Base-by-base conservation (phyloP, 2,797 vertebrate genomes). In the Hafferia zeledoni region DNA sequence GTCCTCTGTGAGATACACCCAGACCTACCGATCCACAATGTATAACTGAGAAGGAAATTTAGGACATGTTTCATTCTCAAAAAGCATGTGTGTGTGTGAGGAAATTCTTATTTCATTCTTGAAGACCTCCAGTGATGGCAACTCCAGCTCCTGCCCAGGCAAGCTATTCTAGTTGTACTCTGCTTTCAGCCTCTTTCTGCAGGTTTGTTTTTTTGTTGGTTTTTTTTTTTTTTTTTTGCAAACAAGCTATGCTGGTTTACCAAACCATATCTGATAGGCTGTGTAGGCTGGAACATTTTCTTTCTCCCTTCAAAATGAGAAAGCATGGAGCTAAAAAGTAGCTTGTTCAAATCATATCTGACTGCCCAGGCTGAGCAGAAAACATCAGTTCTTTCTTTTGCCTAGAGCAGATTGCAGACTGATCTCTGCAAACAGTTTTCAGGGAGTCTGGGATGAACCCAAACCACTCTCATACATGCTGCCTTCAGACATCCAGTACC, bases 21-120 rank as follows among this genome's bases (percentile, higher is more conserved):
- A 81, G 39, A 19, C 25, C 24, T 57, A 30, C n/a, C 75, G 37
- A 80, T 7, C 12, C 46, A 78, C 41, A 24, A 7, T 11, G 17
- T 1, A 12, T 11, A 43, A 50, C 44, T 1, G 2, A 69, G 17
- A 83, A 78, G 35, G 10, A 11, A 8, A 9, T 60, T 72, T 53
- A 60, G 27, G 30, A 46, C 31, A 39, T 0, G 4, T 30, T 37
- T 72, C 47, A 20, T 15, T 25, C 20, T 5, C 46, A 69, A 61
- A 69, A 83, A n/a, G 5, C n/a, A n/a, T 0, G 24, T 4, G 3
- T 17, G 41, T 7, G 2, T 5, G 50, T 2, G 17, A 5, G 14
- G 2, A 3, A 11, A 8, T 2, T 9, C 16, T 53, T 64, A 28
- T 25, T 60, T 78, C 33, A 24, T 65, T 81, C 13, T 46, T 86